Percentiles rank a stretch among this genome's conserved stretches.
phyloP scores from a whole-genome alignment of 2,797 vertebrate genomes.

The Catostomus latipinnis region DNA sequence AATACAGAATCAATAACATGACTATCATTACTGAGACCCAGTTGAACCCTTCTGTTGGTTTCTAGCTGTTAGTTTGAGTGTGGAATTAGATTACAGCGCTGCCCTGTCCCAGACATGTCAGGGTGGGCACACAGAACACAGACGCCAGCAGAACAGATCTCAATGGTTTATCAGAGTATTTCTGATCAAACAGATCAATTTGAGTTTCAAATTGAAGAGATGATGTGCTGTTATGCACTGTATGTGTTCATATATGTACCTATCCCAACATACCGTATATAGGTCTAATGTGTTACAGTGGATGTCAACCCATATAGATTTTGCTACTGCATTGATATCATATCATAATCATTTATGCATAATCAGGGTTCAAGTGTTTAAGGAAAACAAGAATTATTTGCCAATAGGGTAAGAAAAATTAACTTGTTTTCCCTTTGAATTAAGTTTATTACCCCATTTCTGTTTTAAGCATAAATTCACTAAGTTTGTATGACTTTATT shows the following conservation, averaged over 20 bases:
- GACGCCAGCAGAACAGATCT: constrained; percentile 40
- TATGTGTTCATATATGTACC: background rate
- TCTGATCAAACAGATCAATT: constrained; percentile 8
- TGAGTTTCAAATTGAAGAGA: background rate
- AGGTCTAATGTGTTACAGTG: too few species aligned
- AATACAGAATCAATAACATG: background rate
- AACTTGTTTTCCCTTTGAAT: too few species aligned
- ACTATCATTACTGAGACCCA: background rate
- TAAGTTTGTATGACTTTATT: too few species aligned
- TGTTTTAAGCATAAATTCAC: too few species aligned
- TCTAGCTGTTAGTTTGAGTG: constrained; percentile 20
- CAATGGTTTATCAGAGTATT: constrained; percentile 31
- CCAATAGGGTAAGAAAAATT: too few species aligned
- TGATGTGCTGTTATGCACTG: background rate
- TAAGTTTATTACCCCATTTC: too few species aligned
- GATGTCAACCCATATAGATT: too few species aligned
- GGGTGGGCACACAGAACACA: constrained; percentile 27
- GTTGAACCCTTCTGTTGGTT: constrained; percentile 22
- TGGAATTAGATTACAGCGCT: constrained; percentile 43
- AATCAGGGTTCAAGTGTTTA: too few species aligned
- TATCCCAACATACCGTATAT: too few species aligned
- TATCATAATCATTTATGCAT: too few species aligned
- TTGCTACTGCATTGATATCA: too few species aligned
- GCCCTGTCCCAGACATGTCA: constrained; percentile 31
- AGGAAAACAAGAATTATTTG: too few species aligned